Percentiles rank a stretch among this genome's conserved stretches.
Evolutionary conservation across 2,797 vertebrate genomes (phyloP).

Genomic region (Aselliscus stoliczkanus): DNA sequence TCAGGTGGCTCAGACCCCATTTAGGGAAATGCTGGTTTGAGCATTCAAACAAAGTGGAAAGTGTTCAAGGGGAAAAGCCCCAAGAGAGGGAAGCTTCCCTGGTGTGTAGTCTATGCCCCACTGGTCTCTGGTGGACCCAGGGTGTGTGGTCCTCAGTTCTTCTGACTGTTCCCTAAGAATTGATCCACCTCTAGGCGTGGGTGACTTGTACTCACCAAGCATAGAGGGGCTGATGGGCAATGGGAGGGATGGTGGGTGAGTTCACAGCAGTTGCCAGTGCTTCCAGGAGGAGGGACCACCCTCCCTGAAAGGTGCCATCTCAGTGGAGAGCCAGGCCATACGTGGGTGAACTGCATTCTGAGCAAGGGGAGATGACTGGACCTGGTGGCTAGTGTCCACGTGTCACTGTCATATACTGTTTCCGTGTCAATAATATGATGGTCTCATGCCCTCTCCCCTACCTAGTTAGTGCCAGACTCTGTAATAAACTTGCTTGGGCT

Average conservation of each 20-base stretch:
- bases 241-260: background rate
- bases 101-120: too few species aligned
- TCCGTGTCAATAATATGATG: fast-evolving
- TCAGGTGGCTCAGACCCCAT: background rate
- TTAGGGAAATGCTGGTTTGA: background rate
- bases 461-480: background rate
- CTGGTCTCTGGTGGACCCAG: background rate
- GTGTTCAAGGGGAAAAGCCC: background rate
- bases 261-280: background rate
- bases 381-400: background rate
- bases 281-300: background rate
- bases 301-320: background rate
- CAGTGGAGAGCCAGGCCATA: fast-evolving
- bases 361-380: background rate
- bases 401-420: background rate
- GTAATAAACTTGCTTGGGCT: background rate
- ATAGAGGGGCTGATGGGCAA: background rate
- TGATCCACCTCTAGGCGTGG: background rate
- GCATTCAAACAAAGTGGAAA: background rate
- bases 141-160: background rate
- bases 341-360: background rate
- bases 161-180: background rate
- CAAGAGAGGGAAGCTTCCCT: background rate
- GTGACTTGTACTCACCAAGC: background rate
- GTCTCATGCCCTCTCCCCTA: background rate